Evolutionary conservation across 2,888 invertebrate species (phyloP), one percentile per base, ranked within the genome.

Genomic region (Dermolepida albohirtum): DNA sequence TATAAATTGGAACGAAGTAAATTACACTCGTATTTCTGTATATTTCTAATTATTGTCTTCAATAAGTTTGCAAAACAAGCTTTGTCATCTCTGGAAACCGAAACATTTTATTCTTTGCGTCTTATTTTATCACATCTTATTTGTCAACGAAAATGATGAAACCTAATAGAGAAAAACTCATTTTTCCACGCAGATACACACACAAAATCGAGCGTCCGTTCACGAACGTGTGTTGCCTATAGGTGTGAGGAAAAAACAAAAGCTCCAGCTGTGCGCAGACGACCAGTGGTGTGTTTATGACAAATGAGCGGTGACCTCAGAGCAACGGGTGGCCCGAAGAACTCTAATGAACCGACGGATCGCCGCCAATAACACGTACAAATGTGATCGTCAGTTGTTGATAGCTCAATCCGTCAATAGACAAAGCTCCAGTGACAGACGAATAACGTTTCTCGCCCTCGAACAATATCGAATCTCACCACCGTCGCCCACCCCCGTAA

Each of bases 231-330:
- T 10, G 34, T 34, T 4, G 34, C 6, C 10, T 10, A 40, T 34
- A 49, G 55, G 54, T 65, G 65, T 55, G 55, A 65, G 52, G 66
- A 64, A 66, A 54, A 66, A 66, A 74, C 75, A 75, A 75, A 74
- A 71, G 67, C 54, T 74, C 74, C 74, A 71, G 71, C 71, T 68
- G 59, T 43, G 74, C 41, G 71, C 64, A 47, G 62, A 59, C 57
- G 55, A 66, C 49, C 66, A 40, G 57, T 74, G 76, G 77, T 74
- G 80, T 81, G 81, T 75, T 77, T 73, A 76, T 81, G 81, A 81
- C 81, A 81, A 81, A 81, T 81, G 81, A 81, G 77, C 78, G 77
- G 76, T 80, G 80, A 80, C 80, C 80, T 78, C 76, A 59, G 59
- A 78, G 63, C 79, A 74, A 77, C 80, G 72, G 79, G 80, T 75